Base-by-base conservation (phyloP, 2,797 vertebrate species). In the Cephalopachus bancanus region DNA sequence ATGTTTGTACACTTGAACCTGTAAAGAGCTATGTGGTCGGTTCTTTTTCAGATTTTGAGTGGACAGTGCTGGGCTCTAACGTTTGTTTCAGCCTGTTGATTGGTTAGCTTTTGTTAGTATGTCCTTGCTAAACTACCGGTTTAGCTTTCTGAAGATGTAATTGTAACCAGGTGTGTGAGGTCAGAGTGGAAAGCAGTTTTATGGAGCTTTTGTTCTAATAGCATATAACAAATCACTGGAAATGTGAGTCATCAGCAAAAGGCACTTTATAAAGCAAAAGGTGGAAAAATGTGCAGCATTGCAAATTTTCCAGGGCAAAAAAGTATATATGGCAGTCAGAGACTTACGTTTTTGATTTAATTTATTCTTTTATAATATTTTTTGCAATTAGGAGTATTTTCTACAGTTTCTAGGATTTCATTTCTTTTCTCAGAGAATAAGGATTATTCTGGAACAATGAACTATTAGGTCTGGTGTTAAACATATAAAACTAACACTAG, bases 111-210 rank as follows among this genome's bases (percentile, higher is more conserved):
- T 96, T 96, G 89, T 96, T 91, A 96, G 67, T 30, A n/a, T 95
- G 95, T 96, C 96, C 97, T 91, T 97, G 90, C 75, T 98, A 91
- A 96, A 97, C 97, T 97, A 90, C 96, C 97, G 51, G 97, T 94
- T 97, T 98, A 79, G 95, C 86, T 97, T 97, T 97, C 94, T 97
- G 94, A 98, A 97, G 97, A 92, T 87, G 89, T 98, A 98, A 98
- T 98, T 96, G 95, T 97, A 98, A 96, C 97, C 98, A 98, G 96
- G 96, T 98, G 97, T 96, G 89, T 97, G 95, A 93, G 96, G 97
- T 97, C 60, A 78, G 78, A 72, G 62, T 83, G 24, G 84, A 97
- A 98, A 97, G 89, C 75, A 87, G 65, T 64, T 97, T 98, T 97
- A 24, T 93, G 67, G 94, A 80, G 86, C 57, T 96, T 92, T 81